Evolutionary conservation across 2,797 vertebrate species (phyloP), one percentile per base, ranked within the genome.

Genomic region (Triplophysa yarkandensis): DNA sequence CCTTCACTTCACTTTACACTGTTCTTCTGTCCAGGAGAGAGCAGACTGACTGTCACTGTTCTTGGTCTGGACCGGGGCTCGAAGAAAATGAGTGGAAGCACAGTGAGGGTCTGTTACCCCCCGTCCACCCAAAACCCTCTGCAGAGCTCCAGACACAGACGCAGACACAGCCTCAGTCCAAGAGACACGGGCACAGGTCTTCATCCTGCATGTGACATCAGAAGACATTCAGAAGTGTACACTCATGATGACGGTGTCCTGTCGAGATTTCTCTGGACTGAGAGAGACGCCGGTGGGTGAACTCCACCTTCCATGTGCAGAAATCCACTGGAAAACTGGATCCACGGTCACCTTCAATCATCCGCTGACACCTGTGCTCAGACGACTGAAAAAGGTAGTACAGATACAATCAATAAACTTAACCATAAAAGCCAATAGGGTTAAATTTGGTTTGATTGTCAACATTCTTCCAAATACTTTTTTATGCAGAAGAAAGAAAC

Each of bases 361-460:
- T 62, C 87, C 93, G 68, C 88, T 94, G 30, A 87, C 68, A 27
- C 80, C 88, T 6, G 77, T 83, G 1, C 92, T 90, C 80, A 86
- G 36, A 78, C 91, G 90, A 68, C 81, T 92, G 21, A 93, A 89
- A 80, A 94, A 94, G 93, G 94, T 95, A 86, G 52, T 11, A 50
- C 34, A 10, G 8, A 36, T 9, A 36, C 34, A 11, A n/a, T n/a
- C n/a, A n/a, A n/a, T n/a, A n/a, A n/a, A n/a, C n/a, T n/a, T n/a
- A n/a, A n/a, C n/a, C n/a, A 36, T 36, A 10, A 10, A 11, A 36
- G 34, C 11, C 34, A 10, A 36, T 36, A 10, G 34, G 2, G 34
- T 9, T 36, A 8, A 36, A 3, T 13, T 8, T 10, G 2, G 34
- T 36, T 36, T 36, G 10, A 36, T 36, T 34, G 9, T 34, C 32